Evolutionary conservation across 1,140 invertebrate genomes (phyloP).

Genomic region (Temnothorax nylanderi): DNA sequence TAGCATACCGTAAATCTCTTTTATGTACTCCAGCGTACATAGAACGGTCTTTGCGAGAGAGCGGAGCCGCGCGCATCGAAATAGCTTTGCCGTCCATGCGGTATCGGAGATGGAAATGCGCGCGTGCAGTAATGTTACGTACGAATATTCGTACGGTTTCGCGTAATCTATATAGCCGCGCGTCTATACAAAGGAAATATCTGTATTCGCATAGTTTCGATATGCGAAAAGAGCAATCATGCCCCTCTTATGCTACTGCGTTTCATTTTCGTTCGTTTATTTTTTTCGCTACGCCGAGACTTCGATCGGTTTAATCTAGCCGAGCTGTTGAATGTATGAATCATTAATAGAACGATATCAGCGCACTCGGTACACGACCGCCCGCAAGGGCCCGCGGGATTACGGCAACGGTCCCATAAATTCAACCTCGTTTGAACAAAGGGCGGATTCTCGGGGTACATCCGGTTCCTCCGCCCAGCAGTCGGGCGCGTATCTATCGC

Average conservation of each 20-base stretch:
- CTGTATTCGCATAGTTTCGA: not conserved
- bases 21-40: conserved; percentile 1
- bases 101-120: conserved; percentile 3
- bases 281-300: not conserved
- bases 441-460: conserved; percentile 30
- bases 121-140: not conserved
- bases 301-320: not conserved
- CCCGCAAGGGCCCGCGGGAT: conserved; percentile 10
- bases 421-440: conserved; percentile 54
- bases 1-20: conserved; percentile 18
- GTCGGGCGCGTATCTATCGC: conserved; percentile 21
- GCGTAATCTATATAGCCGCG: not conserved
- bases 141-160: conserved; percentile 14
- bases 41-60: not conserved
- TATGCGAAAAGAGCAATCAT: not conserved
- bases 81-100: conserved; percentile 9
- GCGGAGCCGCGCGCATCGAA: not conserved
- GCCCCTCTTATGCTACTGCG: not conserved
- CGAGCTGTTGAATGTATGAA: conserved; percentile 4
- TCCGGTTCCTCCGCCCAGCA: conserved; percentile 28
- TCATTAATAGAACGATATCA: conserved; percentile 49
- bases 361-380: not conserved
- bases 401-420: conserved; percentile 45
- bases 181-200: conserved; percentile 15
- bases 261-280: not conserved